Evolutionary conservation across 2,797 vertebrate species (phyloP).

Genomic region (Cephalopachus bancanus): DNA sequence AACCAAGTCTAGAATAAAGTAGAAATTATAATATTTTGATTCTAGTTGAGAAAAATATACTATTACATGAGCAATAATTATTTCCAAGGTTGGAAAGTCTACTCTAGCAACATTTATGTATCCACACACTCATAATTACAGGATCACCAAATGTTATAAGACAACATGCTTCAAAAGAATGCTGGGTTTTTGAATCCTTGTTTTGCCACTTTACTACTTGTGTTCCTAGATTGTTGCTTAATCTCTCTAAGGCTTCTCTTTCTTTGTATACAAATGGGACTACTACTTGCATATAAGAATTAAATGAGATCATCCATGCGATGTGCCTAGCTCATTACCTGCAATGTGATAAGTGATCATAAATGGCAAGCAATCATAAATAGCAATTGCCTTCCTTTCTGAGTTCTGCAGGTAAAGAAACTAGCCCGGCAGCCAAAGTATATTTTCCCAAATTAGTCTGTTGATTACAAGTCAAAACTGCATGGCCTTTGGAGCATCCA

Average conservation of each 20-base stretch:
- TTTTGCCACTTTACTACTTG: background rate
- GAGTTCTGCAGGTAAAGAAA: slow-evolving; percentile 19
- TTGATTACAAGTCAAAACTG: background rate
- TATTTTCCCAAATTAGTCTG: background rate
- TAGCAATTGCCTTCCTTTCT: slow-evolving; percentile 25
- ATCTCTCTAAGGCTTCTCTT: background rate
- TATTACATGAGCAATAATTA: background rate
- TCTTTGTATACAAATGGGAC: background rate
- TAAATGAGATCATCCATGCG: slow-evolving; percentile 3
- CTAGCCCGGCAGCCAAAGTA: background rate
- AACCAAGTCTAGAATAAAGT: background rate
- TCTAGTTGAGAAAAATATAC: slow-evolving; percentile 19
- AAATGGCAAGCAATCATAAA: background rate
- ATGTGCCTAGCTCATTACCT: background rate
- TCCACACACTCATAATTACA: background rate
- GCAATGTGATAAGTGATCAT: background rate
- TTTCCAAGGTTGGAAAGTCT: background rate
- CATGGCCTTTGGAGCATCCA: background rate
- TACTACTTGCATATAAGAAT: slow-evolving; percentile 4
- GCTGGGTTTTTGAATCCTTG: background rate
- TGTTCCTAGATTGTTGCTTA: background rate
- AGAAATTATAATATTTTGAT: slow-evolving; percentile 29
- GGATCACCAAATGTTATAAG: background rate
- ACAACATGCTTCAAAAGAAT: background rate
- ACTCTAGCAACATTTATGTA: background rate